phyloP scores from a whole-genome alignment of 2,797 vertebrate genomes.

The Eulemur albifrons region DNA sequence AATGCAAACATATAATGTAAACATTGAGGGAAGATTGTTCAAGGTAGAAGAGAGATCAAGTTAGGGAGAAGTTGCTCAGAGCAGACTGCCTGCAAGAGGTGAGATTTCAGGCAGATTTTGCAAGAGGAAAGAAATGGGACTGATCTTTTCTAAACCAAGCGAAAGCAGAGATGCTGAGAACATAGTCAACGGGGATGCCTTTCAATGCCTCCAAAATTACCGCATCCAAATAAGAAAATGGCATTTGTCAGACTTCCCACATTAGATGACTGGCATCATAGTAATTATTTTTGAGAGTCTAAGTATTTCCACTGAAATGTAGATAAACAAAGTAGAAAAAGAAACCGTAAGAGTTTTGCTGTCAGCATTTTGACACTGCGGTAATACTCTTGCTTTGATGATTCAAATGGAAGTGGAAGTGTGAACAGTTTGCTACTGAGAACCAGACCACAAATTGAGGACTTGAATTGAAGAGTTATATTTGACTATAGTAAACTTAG shows the following conservation, averaged over 20 bases:
- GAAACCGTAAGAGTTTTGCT: neutral
- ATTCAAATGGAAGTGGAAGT: neutral
- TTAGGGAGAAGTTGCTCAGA: neutral
- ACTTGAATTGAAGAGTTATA: neutral
- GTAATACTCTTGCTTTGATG: neutral
- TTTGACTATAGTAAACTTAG: neutral
- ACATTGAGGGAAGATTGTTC: neutral
- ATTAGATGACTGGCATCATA: neutral
- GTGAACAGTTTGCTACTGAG: neutral
- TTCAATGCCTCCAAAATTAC: neutral
- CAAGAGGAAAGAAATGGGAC: neutral
- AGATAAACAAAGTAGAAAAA: neutral
- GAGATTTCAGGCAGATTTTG: neutral
- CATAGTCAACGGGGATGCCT: neutral
- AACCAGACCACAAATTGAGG: neutral
- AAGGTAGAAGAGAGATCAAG: neutral
- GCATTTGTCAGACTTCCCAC: neutral
- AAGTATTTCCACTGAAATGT: neutral
- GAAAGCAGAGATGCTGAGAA: neutral
- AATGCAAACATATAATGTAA: neutral
- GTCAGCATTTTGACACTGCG: neutral
- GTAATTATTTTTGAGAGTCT: slow-evolving; percentile 16
- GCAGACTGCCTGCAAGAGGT: neutral
- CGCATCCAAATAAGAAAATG: neutral
- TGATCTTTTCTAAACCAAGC: neutral